A percentile compares a stretch with the other conserved stretches of the same genome.
These are phyloP conservation scores for Nycticorax nycticorax DNA, from an alignment of 2,113 vertebrate species.

Conservation along the genomic window DNA sequence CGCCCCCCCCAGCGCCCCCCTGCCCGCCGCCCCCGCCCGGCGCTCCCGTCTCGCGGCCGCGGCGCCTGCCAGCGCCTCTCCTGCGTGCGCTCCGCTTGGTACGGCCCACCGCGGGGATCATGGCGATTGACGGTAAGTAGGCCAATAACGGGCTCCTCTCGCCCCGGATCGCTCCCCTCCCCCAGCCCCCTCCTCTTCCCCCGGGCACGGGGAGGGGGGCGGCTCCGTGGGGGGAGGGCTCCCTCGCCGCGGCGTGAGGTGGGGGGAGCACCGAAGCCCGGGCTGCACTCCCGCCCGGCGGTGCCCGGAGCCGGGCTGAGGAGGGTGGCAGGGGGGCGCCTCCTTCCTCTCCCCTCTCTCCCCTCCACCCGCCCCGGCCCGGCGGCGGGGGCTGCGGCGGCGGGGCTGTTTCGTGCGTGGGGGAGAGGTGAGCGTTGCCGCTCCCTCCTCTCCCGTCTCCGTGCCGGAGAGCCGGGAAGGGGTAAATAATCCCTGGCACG, in stretches of 20 bases:
- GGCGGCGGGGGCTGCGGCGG: neutral
- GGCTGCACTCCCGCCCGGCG: neutral
- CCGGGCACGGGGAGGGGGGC: neutral
- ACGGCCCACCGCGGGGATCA: constrained; percentile 86
- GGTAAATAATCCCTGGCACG: neutral
- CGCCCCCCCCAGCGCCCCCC: neutral
- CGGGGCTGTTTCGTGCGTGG: neutral
- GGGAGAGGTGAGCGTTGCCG: neutral
- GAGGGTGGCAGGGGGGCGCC: neutral
- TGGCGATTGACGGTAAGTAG: constrained; percentile 95
- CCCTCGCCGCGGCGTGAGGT: neutral
- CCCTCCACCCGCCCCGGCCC: neutral
- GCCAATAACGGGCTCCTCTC: constrained; percentile 77
- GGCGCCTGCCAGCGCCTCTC: constrained; percentile 16
- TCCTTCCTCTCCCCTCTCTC: neutral
- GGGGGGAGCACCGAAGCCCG: neutral
- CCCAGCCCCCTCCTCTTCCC: constrained; percentile 6
- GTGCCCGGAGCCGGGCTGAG: neutral
- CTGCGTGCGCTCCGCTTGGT: constrained; percentile 66
- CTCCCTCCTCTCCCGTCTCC: neutral
- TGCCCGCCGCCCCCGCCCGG: neutral
- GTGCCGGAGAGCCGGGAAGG: neutral
- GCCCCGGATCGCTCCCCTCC: neutral
- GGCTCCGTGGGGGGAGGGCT: neutral
- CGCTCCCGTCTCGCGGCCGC: neutral